Conservation (phyloP, 2,113 vertebrate species). For the Heterotilapia buettikoferi region DNA sequence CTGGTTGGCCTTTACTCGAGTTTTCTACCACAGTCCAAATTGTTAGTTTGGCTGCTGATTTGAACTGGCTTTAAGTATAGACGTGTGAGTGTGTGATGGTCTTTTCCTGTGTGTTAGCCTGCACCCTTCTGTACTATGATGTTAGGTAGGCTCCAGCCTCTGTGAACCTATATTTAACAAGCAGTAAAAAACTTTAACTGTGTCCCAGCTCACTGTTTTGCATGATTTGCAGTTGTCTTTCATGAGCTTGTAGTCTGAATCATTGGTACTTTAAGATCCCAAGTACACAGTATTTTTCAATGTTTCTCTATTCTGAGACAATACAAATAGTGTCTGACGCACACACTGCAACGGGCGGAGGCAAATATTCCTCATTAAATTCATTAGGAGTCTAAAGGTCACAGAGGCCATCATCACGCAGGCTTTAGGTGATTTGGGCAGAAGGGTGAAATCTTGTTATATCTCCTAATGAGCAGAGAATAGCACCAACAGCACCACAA, state of each 20-base stretch:
- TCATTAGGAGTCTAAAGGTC: constrained; percentile 38
- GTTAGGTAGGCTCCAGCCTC: background rate
- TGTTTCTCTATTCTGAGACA: background rate
- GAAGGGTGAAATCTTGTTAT: constrained; percentile 52
- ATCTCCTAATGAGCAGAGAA: constrained; percentile 50
- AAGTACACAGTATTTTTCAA: background rate
- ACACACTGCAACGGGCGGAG: background rate
- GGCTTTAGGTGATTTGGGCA: constrained; percentile 37
- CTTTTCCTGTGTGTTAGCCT: background rate
- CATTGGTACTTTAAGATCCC: background rate
- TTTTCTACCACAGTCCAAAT: background rate
- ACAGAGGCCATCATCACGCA: constrained; percentile 12
- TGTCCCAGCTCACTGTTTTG: background rate
- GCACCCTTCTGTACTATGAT: background rate
- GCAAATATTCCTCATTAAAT: background rate
- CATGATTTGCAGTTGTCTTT: background rate
- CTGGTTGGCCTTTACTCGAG: background rate
- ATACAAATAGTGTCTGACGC: background rate
- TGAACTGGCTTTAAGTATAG: background rate
- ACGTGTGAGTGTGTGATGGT: background rate
- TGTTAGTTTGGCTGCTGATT: background rate
- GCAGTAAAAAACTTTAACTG: background rate
- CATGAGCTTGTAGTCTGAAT: background rate
- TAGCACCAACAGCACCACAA: background rate
- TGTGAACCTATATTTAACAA: background rate